Evolutionary conservation across 2,888 invertebrate genomes (phyloP), one percentile per base, ranked within the genome.

Genomic region (Criorhina ranunculi): DNA sequence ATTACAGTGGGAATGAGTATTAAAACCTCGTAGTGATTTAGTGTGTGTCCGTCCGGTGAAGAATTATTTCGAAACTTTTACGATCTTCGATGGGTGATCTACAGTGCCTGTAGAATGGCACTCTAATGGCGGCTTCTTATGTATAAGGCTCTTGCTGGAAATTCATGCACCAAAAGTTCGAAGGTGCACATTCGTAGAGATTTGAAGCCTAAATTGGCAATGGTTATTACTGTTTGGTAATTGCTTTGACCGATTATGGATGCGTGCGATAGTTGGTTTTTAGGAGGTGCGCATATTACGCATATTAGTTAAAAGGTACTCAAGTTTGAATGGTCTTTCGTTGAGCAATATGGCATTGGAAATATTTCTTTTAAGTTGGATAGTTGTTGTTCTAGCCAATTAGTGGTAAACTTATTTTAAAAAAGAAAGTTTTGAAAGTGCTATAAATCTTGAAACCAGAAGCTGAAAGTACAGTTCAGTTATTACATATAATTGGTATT

Each of bases 171-270:
- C 55, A 73, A 67, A 24, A 82, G 82, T 78, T 83, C 73, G 83
- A 78, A 79, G 79, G 83, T 83, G 66, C 49, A 53, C 40, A 46
- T 33, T 44, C 51, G n/a, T 51, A 37, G 17, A 51, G 5, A 57
- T 46, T 55, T 53, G 53, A 62, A 29, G 11, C 42, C 42, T 9
- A 33, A 82, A 51, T 62, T 78, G 55, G 78, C 40, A 67, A 62
- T 75, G 73, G 60, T 44, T 69, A 67, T 83, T 78, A 67, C 66
- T 67, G 46, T 62, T 73, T 72, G 53, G 67, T 83, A 83, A 83
- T 83, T 83, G 83, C 83, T 75, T 73, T 75, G 73, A 78, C 83
- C 83, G 78, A 78, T 78, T 83, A 73, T 49, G 78, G 78, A 79
- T 83, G 79, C 83, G 73, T 77, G 51, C 35, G 66, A 12, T 60